These are phyloP conservation scores for Amazonetta brasiliensis DNA, from an alignment of 2,797 vertebrate species.

Conservation along the genomic window DNA sequence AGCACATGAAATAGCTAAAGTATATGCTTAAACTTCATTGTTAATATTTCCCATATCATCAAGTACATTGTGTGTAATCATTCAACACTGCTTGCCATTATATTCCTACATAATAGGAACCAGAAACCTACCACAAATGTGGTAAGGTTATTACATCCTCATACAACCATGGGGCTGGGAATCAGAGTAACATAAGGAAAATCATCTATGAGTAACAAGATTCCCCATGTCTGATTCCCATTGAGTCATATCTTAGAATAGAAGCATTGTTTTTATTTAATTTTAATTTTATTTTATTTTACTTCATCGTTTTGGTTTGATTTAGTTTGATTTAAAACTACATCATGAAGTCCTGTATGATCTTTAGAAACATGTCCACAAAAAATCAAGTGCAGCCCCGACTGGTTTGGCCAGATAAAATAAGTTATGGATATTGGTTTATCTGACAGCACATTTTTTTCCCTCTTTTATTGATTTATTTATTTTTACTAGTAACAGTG, in stretches of 20 bases:
- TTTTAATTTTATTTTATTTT: background rate
- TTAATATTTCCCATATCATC: background rate
- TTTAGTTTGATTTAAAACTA: background rate
- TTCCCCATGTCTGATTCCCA: background rate
- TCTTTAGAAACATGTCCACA: background rate
- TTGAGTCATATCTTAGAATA: background rate
- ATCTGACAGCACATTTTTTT: rapidly evolving
- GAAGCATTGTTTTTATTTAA: background rate
- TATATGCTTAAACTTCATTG: background rate
- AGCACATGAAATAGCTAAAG: background rate
- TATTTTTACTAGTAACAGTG: too few species aligned
- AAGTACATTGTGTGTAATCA: background rate
- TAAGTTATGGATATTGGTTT: background rate
- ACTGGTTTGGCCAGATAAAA: background rate
- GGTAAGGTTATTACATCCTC: background rate
- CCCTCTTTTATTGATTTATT: background rate
- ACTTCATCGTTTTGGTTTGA: background rate
- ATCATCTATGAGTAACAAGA: background rate
- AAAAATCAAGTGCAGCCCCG: background rate
- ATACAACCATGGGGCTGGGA: background rate
- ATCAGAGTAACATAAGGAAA: background rate
- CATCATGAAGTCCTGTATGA: background rate
- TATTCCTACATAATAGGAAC: background rate
- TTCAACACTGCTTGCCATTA: background rate
- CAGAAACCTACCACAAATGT: background rate